phyloP scores from a whole-genome alignment of 2,888 invertebrate genomes.

The Agrotis ipsilon region DNA sequence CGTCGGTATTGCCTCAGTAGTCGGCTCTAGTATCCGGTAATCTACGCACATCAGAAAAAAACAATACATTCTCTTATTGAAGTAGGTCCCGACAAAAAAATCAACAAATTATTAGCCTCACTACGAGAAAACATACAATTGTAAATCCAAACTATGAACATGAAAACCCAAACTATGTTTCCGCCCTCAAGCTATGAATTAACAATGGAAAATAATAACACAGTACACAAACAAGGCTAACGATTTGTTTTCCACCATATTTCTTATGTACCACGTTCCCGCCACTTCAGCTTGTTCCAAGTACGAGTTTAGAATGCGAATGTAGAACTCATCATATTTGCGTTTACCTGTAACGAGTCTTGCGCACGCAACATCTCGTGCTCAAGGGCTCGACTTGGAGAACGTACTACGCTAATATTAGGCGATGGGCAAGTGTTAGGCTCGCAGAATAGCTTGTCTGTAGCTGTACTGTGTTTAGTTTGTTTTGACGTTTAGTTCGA shows the following conservation, averaged over 20 bases:
- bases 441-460: constrained; percentile 16
- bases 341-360: constrained; percentile 24
- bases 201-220: constrained; percentile 16
- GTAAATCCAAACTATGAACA: constrained; percentile 33
- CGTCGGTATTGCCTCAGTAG: constrained; percentile 82
- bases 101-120: constrained; percentile 20
- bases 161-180: constrained; percentile 35
- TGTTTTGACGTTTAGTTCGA: neutral
- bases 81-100: neutral
- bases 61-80: constrained; percentile 1
- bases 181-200: constrained; percentile 24
- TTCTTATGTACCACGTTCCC: constrained; percentile 16
- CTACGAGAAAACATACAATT: constrained; percentile 28
- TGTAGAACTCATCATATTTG: constrained; percentile 33
- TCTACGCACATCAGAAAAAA: constrained; percentile 68
- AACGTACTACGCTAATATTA: constrained; percentile 33
- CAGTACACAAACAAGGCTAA: constrained; percentile 38
- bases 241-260: constrained; percentile 17
- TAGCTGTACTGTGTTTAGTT: constrained; percentile 8
- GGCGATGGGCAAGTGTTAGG: constrained; percentile 23
- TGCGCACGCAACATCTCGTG: constrained; percentile 55
- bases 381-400: constrained; percentile 47
- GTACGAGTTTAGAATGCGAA: constrained; percentile 20
- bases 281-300: constrained; percentile 29
- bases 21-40: constrained; percentile 68